Conservation (phyloP, 1,140 invertebrate species). For the Pissodes strobi region DNA sequence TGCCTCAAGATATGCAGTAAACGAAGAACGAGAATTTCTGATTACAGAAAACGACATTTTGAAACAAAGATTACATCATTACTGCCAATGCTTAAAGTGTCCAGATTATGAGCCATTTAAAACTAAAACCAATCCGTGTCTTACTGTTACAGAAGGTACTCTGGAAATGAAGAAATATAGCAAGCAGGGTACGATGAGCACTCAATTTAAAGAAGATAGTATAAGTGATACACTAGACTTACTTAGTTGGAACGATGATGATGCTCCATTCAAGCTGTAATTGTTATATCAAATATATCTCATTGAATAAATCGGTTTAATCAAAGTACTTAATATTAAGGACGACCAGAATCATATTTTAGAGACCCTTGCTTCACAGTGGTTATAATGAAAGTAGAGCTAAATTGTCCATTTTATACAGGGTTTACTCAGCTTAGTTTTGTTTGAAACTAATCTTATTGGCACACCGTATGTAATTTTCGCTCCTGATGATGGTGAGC, state of each 20-base stretch:
- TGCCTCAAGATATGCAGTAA: constrained; percentile 38
- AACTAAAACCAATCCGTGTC: constrained; percentile 5
- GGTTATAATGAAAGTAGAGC: no score
- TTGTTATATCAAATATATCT: background rate
- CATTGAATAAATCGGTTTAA: no score
- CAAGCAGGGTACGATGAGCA: constrained; percentile 7
- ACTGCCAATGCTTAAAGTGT: constrained; percentile 44
- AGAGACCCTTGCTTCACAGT: no score
- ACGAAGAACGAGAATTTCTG: constrained; percentile 46
- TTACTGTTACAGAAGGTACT: constrained; percentile 24
- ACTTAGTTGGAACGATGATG: constrained; percentile 6
- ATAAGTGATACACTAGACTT: background rate
- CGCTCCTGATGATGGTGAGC: no score
- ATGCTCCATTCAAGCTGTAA: background rate
- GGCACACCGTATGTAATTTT: no score
- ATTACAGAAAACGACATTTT: constrained; percentile 43
- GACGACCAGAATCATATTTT: no score
- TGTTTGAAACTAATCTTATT: no score
- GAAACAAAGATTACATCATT: constrained; percentile 36
- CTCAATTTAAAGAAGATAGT: background rate
- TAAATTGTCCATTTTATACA: no score
- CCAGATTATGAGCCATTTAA: constrained; percentile 18
- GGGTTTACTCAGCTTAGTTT: no score
- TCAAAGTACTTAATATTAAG: no score
- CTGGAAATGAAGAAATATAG: constrained; percentile 34